Evolutionary conservation across 2,888 invertebrate genomes (phyloP).

Genomic region (Lycocerus yunnanus): DNA sequence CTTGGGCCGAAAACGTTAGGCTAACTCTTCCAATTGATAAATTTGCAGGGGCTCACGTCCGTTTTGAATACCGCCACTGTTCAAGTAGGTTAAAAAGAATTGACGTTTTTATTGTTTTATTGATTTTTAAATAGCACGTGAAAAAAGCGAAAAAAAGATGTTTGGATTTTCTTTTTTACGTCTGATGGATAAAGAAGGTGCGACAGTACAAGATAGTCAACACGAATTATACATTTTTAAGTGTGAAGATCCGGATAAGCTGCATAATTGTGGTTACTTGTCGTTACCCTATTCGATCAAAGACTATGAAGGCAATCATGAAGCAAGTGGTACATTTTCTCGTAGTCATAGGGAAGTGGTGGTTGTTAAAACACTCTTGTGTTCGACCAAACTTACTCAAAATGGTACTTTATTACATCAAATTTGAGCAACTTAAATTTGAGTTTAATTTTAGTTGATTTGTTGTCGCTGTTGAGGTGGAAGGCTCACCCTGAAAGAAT

Average conservation of each 20-base stretch:
- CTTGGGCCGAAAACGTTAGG: slow-evolving; percentile 88
- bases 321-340: slow-evolving; percentile 65
- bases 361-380: slow-evolving; percentile 79
- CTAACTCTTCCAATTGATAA: slow-evolving; percentile 90
- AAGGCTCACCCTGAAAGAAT: slow-evolving; percentile 86
- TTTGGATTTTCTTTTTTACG: slow-evolving; percentile 91
- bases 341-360: slow-evolving; percentile 85
- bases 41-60: slow-evolving; percentile 88
- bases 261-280: slow-evolving; percentile 68
- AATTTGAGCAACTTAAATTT: neutral
- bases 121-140: slow-evolving; percentile 68
- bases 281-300: slow-evolving; percentile 67
- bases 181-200: slow-evolving; percentile 89
- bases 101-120: neutral
- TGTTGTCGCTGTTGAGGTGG: slow-evolving; percentile 89
- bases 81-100: slow-evolving; percentile 70
- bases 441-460: slow-evolving; percentile 67
- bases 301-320: slow-evolving; percentile 66
- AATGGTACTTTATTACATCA: slow-evolving; percentile 66
- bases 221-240: slow-evolving; percentile 93
- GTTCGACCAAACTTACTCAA: slow-evolving; percentile 96
- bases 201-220: slow-evolving; percentile 83
- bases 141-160: slow-evolving; percentile 87
- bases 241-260: slow-evolving; percentile 81
- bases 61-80: slow-evolving; percentile 91